These are phyloP conservation scores for Actinopyga echinites DNA, from an alignment of 53 echinoderm and acorn worm genomes.

Conservation along the genomic window DNA sequence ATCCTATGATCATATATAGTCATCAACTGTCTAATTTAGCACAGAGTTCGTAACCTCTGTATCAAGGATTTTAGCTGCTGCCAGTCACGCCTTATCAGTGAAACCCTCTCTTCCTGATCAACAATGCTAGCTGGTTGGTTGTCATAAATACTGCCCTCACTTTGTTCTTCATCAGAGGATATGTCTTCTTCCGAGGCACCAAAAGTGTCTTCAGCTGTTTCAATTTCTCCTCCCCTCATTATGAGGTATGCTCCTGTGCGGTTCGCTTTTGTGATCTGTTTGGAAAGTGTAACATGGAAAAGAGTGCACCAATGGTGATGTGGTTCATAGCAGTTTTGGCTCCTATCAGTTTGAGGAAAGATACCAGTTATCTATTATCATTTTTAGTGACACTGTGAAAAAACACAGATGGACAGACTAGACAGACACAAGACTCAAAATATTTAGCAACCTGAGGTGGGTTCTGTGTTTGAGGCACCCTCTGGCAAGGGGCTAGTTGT, in stretches of 20 bases:
- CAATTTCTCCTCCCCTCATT: constrained; percentile 77
- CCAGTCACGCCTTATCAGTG: constrained; percentile 69
- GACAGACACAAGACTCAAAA: too few relatives aligned
- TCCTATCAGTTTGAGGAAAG: too few relatives aligned
- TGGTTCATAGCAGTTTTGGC: too few relatives aligned
- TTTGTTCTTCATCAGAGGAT: constrained; percentile 29
- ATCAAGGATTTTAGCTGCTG: constrained; percentile 72
- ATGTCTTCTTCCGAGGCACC: constrained; percentile 43
- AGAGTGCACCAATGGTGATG: too few relatives aligned
- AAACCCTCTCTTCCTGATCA: constrained; percentile 76
- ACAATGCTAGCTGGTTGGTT: constrained; percentile 49
- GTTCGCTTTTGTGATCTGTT: constrained; percentile 44
- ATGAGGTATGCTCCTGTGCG: constrained; percentile 73
- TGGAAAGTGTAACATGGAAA: too few relatives aligned
- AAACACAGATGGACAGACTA: too few relatives aligned
- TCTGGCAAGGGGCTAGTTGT: too few relatives aligned
- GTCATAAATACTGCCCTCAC: constrained; percentile 51
- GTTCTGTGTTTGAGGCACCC: too few relatives aligned
- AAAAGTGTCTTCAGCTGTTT: constrained; percentile 58
- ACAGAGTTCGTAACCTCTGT: constrained; percentile 49
- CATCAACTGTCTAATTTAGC: background rate
- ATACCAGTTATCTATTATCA: too few relatives aligned
- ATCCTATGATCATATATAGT: background rate
- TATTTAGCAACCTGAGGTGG: too few relatives aligned
- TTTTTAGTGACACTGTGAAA: too few relatives aligned